A percentile compares a stretch with the other conserved stretches of the same genome.
Conservation (phyloP, 2,888 invertebrate species). For the Thera obeliscata region DNA sequence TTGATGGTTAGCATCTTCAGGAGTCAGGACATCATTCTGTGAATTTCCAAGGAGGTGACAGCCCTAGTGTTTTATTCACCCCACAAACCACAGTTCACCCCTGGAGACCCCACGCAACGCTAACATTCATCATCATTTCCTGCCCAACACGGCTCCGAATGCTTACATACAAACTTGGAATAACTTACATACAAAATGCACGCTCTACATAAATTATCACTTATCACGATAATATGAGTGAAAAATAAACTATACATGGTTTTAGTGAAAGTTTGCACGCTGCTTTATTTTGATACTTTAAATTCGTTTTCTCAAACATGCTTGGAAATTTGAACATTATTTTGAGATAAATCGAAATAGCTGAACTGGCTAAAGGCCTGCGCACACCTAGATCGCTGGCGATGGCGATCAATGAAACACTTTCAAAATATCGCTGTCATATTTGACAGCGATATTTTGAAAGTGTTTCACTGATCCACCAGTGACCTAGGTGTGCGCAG, state of each 20-base stretch:
- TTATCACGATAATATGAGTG: conserved; percentile 17
- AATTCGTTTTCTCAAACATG: background rate
- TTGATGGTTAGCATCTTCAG: no score
- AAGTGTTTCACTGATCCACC: no score
- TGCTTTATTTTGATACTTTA: background rate
- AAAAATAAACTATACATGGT: conserved; percentile 4
- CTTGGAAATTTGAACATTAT: no score
- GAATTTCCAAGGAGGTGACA: conserved; percentile 12
- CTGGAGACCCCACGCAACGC: conserved; percentile 46
- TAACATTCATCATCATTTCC: conserved; percentile 51
- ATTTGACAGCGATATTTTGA: no score
- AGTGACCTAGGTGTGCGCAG: no score
- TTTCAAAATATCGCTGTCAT: no score
- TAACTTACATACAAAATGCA: conserved; percentile 32
- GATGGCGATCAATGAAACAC: no score
- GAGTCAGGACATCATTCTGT: no score
- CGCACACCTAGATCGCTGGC: no score
- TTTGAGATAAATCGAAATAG: no score
- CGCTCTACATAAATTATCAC: conserved; percentile 24
- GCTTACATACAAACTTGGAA: conserved; percentile 45
- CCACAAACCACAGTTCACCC: conserved; percentile 6
- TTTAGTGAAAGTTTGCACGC: conserved; percentile 34
- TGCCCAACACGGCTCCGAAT: conserved; percentile 34
- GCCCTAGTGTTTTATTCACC: conserved; percentile 26
- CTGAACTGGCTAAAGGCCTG: no score